Evolutionary conservation across 2,113 vertebrate species (phyloP), one percentile per base, ranked within the genome.

Genomic region (Lophotis ruficrista): DNA sequence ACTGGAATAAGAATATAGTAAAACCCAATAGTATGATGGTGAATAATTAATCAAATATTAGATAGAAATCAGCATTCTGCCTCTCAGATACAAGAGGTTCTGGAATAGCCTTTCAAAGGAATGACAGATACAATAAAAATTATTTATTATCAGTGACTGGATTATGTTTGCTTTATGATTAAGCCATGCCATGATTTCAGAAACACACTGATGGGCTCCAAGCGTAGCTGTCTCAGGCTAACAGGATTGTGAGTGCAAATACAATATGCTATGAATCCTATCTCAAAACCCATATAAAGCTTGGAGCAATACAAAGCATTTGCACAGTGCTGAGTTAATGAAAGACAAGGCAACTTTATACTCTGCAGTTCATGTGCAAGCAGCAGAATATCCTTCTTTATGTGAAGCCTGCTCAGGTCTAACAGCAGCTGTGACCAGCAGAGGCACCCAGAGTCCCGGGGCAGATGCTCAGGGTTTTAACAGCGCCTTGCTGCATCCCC

Each of bases 401-500:
- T 19, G 9, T 12, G 15, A 70, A 85, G 51, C 33, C 23, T 0
- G 0, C 25, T 50, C 14, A 23, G 22, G 5, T 91, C 53, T 37
- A 28, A 37, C 2, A 83, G 31, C 14, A 48, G 16, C 18, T 17
- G 9, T 3, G 6, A 13, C 8, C 22, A 68, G 38, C 30, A 50
- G 80, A 70, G 62, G 31, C 30, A 19, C 33, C 62, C 10, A 6
- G 30, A 18, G 22, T 12, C 9, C 30, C 35, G 17, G 1, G 31
- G 25, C 11, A 43, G 35, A 41, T 20, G 12, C 11, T 60, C 23
- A 24, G 45, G 22, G 7, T 68, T 68, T 87, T 69, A 57, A 1
- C 6, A 48, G 5, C 3, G 3, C 23, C 14, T 10, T 37, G 10
- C 24, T 58, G 14, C 1, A 1, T 19, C n/a, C 7, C 19, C 12